Evolutionary conservation across 1,140 invertebrate species (phyloP).

Genomic region (Oreohelix idahoensis): DNA sequence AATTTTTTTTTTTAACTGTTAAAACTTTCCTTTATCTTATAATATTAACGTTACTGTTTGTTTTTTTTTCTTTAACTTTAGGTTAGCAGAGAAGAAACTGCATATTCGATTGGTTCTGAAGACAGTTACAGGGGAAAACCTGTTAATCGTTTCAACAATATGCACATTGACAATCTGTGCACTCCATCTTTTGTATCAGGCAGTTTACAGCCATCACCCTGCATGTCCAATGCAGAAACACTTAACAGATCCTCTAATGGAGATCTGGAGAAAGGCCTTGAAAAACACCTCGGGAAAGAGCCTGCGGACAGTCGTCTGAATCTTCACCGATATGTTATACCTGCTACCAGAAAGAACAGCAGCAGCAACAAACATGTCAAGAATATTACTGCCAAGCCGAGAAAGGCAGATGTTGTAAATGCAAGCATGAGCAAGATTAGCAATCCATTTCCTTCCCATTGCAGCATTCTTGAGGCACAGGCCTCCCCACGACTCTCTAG

Average conservation of each 20-base stretch:
- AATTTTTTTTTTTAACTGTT: background rate
- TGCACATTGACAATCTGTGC: constrained; percentile 52
- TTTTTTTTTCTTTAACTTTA: constrained; percentile 33
- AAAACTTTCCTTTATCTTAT: too few species aligned
- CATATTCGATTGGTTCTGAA: constrained; percentile 59
- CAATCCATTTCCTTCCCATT: constrained; percentile 7
- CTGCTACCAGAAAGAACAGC: constrained; percentile 49
- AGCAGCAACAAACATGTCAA: constrained; percentile 46
- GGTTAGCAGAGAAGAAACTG: constrained; percentile 59
- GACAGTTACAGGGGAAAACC: constrained; percentile 35
- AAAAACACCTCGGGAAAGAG: background rate
- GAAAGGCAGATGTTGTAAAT: background rate
- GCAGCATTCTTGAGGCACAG: background rate
- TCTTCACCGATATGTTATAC: constrained; percentile 42
- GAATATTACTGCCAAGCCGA: background rate
- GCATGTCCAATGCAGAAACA: constrained; percentile 48
- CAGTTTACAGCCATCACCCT: constrained; percentile 53
- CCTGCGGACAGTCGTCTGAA: constrained; percentile 41
- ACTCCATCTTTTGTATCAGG: constrained; percentile 57
- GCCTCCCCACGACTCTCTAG: constrained; percentile 32
- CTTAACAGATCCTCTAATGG: constrained; percentile 35
- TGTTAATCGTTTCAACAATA: constrained; percentile 5
- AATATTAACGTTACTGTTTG: too few species aligned
- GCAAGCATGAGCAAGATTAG: background rate
- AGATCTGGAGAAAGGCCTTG: constrained; percentile 28